Evolutionary conservation across 2,113 vertebrate species (phyloP).

Genomic region (Elanus axillaris): DNA sequence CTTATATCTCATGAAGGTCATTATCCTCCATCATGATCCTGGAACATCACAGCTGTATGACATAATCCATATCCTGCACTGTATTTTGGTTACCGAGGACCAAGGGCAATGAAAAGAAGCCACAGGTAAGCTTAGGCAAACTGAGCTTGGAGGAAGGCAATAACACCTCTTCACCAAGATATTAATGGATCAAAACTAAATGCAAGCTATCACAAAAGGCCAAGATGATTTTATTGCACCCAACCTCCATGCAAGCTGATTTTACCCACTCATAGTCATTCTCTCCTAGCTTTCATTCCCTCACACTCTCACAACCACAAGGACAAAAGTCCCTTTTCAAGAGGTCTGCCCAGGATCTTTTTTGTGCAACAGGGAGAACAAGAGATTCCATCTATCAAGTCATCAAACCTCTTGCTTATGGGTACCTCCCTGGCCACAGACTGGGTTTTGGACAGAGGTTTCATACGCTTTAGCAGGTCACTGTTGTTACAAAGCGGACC

Average conservation of each 20-base stretch:
- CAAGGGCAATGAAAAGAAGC: neutral
- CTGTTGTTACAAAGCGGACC: neutral
- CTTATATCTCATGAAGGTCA: neutral
- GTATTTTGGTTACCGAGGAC: neutral
- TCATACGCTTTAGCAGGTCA: neutral
- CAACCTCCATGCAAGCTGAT: neutral
- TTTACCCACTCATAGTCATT: neutral
- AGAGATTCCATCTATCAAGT: neutral
- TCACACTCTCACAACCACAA: neutral
- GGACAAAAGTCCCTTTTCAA: neutral
- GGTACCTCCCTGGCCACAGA: neutral
- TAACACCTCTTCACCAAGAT: neutral
- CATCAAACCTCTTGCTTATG: neutral
- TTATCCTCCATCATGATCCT: neutral
- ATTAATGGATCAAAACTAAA: neutral
- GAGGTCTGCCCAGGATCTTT: neutral
- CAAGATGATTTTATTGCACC: neutral
- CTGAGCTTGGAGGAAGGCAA: neutral
- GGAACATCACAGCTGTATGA: neutral
- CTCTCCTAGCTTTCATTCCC: neutral
- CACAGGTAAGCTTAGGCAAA: neutral
- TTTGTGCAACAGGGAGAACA: neutral
- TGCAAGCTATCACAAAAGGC: neutral
- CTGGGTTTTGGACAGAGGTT: neutral
- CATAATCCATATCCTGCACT: neutral